Base-by-base conservation (phyloP, 2,113 vertebrate species). In the Romanogobio albipinnatus region DNA sequence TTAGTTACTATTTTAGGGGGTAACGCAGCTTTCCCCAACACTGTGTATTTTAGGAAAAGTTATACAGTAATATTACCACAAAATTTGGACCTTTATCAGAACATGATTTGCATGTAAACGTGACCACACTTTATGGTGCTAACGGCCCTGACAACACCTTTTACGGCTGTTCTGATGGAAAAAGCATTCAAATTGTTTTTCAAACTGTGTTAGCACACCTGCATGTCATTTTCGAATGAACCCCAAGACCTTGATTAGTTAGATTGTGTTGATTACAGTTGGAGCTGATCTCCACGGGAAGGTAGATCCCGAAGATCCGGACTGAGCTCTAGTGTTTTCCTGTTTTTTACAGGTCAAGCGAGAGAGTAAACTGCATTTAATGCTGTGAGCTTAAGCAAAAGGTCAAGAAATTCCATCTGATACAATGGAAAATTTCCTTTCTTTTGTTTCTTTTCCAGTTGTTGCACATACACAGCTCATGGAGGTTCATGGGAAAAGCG, bases 341-440 rank as follows among this genome's bases (percentile, higher is more conserved):
- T 26, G 36, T 82, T 33, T 82, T 33, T 39, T 17, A 82, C 82
- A 85, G 73, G 81, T 82, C 80, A 82, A 58, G 19, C 6, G 11
- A 56, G 26, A 82, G 70, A 74, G 76, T 36, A 26, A 58, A 70
- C 33, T 45, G 17, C 49, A 47, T 79, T 70, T 53, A 81, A 39
- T 29, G 15, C 24, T 33, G 17, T 49, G 26, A n/a, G 26, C 68
- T 81, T 13, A n/a, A n/a, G n/a, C n/a, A n/a, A 85, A 85, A 85
- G 81, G 87, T 86, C 84, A 86, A 51, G 49, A 88, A 82, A 68
- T 45, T 22, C 19, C 24, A 43, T n/a, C 39, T 61, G 24, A 74
- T 51, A 62, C 61, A 78, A 74, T 79, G 19, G 14, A 45, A 49
- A 24, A 53, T 76, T 56, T 64, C 58, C 43, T 75, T 56, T 49